Evolutionary conservation across 2,888 invertebrate species (phyloP).

Genomic region (Dascillus cervinus): DNA sequence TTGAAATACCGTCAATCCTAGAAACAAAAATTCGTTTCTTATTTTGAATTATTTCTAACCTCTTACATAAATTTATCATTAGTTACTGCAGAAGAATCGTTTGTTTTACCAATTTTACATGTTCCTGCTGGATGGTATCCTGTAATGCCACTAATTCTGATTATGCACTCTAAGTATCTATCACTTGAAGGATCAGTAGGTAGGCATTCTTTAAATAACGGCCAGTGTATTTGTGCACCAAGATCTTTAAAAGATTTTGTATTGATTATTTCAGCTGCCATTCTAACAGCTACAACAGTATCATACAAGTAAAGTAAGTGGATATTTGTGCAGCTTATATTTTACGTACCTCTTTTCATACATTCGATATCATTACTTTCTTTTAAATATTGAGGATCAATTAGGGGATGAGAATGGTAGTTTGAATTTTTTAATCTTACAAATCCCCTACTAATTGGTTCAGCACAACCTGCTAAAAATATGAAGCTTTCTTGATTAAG

Average conservation of each 20-base stretch:
- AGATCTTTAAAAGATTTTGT: slow-evolving; percentile 52
- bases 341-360: slow-evolving; percentile 48
- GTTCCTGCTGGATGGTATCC: slow-evolving; percentile 78
- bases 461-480: slow-evolving; percentile 56
- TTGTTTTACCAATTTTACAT: slow-evolving; percentile 56
- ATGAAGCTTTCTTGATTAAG: slow-evolving; percentile 62
- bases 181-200: slow-evolving; percentile 44
- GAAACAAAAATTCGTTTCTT: slow-evolving; percentile 23
- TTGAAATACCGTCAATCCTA: slow-evolving; percentile 57
- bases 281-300: slow-evolving; percentile 48
- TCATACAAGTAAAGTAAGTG: not conserved
- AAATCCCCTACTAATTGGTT: slow-evolving; percentile 64
- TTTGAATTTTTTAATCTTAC: slow-evolving; percentile 52
- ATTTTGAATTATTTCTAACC: not conserved
- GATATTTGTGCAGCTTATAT: not conserved
- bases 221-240: slow-evolving; percentile 59
- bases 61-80: slow-evolving; percentile 56
- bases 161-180: slow-evolving; percentile 55
- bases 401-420: slow-evolving; percentile 54
- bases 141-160: slow-evolving; percentile 56
- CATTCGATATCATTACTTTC: slow-evolving; percentile 55
- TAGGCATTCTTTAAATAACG: slow-evolving; percentile 54
- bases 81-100: slow-evolving; percentile 50
- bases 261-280: slow-evolving; percentile 47
- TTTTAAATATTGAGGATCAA: slow-evolving; percentile 69